Percentiles rank a stretch among this genome's conserved stretches.
Evolutionary conservation across 2,888 invertebrate species (phyloP).

Genomic region (Cerastis rubricosa): DNA sequence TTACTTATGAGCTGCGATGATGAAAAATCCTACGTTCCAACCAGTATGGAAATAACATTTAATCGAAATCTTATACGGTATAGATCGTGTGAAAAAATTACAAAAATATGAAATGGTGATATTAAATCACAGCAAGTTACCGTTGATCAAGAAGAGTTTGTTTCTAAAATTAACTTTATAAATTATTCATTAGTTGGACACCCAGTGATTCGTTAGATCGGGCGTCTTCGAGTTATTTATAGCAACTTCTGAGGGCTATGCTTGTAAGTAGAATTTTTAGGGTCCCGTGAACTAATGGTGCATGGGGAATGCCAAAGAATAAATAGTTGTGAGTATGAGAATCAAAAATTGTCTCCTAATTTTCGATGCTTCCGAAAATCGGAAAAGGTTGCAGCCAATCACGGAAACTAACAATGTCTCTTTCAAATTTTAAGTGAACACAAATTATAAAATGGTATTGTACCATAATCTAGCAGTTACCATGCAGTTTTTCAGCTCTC

Average conservation of each 20-base stretch:
- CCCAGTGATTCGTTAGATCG: constrained; percentile 27
- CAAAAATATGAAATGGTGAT: constrained; percentile 22
- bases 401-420: no score
- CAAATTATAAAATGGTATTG: no score
- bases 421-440: no score
- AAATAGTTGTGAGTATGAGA: not conserved
- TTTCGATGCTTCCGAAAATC: no score
- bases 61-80: constrained; percentile 20
- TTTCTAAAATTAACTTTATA: constrained; percentile 32
- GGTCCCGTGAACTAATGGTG: constrained; percentile 12
- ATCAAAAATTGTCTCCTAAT: not conserved
- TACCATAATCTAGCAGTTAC: no score
- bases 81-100: constrained; percentile 41
- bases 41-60: constrained; percentile 10
- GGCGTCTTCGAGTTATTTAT: constrained; percentile 45
- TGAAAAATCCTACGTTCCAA: constrained; percentile 2
- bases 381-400: no score
- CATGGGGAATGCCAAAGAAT: not conserved
- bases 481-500: no score
- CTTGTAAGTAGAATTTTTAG: constrained; percentile 13
- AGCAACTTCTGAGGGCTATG: constrained; percentile 13
- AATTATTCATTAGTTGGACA: constrained; percentile 49
- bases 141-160: constrained; percentile 25
- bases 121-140: constrained; percentile 27
- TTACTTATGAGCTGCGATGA: constrained; percentile 2